A percentile compares a stretch with the other conserved stretches of the same genome.
Evolutionary conservation across 2,888 invertebrate species (phyloP).

Genomic region (Patella ulyssiponensis): DNA sequence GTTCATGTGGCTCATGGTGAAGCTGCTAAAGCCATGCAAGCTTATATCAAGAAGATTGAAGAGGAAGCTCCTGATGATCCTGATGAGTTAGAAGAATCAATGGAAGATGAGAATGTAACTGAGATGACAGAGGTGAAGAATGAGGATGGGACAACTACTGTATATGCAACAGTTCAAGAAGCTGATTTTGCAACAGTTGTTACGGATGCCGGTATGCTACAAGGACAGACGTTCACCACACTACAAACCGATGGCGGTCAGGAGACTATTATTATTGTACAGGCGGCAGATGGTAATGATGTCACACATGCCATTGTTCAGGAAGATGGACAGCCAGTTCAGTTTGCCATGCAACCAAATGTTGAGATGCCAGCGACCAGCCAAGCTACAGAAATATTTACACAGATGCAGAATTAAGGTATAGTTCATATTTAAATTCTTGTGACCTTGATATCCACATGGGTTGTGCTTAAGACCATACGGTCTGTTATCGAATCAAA

Average conservation of each 20-base stretch:
- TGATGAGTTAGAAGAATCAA: conserved; percentile 49
- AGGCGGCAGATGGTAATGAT: conserved; percentile 62
- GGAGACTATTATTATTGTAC: conserved; percentile 67
- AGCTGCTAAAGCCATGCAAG: conserved; percentile 60
- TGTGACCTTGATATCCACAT: neutral
- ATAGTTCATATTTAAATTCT: neutral
- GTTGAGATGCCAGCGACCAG: conserved; percentile 34
- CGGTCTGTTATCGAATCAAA: too few species aligned
- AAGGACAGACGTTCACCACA: conserved; percentile 61
- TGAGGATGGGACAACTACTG: conserved; percentile 44
- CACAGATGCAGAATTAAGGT: conserved; percentile 33
- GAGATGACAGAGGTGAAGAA: conserved; percentile 43
- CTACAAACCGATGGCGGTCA: conserved; percentile 62
- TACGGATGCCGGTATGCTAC: conserved; percentile 51
- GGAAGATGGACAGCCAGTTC: conserved; percentile 56
- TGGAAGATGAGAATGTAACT: conserved; percentile 43
- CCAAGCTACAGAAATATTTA: conserved; percentile 38
- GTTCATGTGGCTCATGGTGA: conserved; percentile 64
- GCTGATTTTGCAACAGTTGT: conserved; percentile 54
- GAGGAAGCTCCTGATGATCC: conserved; percentile 61
- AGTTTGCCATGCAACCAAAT: conserved; percentile 54
- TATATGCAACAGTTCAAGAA: conserved; percentile 42
- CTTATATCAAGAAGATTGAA: conserved; percentile 56
- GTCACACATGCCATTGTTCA: conserved; percentile 66
- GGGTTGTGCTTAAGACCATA: too few species aligned